These are phyloP conservation scores for Naja naja DNA, from an alignment of 2,113 vertebrate genomes.

Conservation along the genomic window DNA sequence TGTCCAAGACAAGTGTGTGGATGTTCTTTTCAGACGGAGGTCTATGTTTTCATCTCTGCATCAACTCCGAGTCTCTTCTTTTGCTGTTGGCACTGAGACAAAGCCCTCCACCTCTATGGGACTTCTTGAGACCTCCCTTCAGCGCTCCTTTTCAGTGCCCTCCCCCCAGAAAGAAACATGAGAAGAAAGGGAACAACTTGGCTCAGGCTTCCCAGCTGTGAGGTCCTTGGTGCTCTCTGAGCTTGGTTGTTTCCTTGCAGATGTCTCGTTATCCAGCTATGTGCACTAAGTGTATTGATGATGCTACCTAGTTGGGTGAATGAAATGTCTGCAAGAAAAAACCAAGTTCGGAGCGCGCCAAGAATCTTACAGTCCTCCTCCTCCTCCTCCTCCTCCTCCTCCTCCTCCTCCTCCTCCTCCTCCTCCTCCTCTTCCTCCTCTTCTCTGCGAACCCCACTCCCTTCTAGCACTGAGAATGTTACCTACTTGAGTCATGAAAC, in stretches of 20 bases:
- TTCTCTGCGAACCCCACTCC: background rate
- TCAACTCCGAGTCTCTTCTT: background rate
- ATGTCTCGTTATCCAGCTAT: no score
- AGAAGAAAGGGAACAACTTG: background rate
- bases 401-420: no score
- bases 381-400: no score
- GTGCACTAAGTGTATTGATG: no score
- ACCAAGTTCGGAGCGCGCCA: background rate
- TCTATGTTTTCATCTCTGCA: background rate
- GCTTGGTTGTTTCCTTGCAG: no score
- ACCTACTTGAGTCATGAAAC: background rate
- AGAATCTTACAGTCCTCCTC: background rate
- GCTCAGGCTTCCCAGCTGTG: background rate
- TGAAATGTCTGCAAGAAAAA: background rate
- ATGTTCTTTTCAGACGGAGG: background rate
- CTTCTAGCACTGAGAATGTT: background rate
- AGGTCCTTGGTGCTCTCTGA: no score
- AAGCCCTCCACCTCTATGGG: background rate
- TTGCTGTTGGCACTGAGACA: background rate
- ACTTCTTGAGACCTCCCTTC: background rate
- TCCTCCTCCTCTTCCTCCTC: background rate
- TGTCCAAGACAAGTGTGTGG: background rate
- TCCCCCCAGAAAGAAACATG: background rate
- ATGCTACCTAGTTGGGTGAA: background rate
- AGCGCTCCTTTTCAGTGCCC: background rate